Evolutionary conservation across 2,113 vertebrate genomes (phyloP).

Genomic region (Salvelinus fontinalis): DNA sequence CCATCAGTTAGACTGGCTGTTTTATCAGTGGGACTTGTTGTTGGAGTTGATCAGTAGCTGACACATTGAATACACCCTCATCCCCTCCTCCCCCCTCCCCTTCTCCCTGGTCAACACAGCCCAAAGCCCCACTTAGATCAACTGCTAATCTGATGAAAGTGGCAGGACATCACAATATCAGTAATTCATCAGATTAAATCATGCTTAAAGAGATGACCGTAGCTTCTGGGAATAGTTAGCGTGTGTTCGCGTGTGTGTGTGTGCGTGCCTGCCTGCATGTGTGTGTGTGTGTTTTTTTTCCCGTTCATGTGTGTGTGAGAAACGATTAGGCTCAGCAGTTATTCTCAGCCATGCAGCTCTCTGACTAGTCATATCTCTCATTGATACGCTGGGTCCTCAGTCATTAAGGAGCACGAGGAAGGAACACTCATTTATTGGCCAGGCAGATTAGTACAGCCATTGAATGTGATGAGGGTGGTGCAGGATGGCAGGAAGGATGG

Average conservation of each 20-base stretch:
- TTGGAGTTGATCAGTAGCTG: conserved; percentile 11
- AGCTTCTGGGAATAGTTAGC: conserved; percentile 16
- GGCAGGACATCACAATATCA: conserved; percentile 44
- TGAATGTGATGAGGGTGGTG: not conserved
- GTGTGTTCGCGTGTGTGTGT: conserved; percentile 3
- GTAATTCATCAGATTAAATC: conserved; percentile 36
- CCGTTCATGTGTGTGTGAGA: not conserved
- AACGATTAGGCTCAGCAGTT: not conserved
- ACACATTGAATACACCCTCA: conserved; percentile 4
- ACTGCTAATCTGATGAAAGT: conserved; percentile 41
- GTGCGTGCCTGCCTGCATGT: conserved; percentile 1
- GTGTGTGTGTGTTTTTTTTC: not conserved
- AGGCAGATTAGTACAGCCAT: not conserved
- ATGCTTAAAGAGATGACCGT: conserved; percentile 40
- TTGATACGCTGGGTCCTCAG: not conserved
- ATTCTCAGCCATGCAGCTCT: not conserved
- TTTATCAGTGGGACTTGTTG: conserved; percentile 17
- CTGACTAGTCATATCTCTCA: not conserved
- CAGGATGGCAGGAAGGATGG: not conserved
- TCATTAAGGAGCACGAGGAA: not conserved
- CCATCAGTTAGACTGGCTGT: not conserved
- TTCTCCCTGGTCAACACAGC: not conserved
- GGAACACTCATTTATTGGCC: not conserved
- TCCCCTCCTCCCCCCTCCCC: not conserved
- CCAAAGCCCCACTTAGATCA: conserved; percentile 29